Conservation (phyloP, 2,888 invertebrate genomes). For the Coelinius sp. region DNA sequence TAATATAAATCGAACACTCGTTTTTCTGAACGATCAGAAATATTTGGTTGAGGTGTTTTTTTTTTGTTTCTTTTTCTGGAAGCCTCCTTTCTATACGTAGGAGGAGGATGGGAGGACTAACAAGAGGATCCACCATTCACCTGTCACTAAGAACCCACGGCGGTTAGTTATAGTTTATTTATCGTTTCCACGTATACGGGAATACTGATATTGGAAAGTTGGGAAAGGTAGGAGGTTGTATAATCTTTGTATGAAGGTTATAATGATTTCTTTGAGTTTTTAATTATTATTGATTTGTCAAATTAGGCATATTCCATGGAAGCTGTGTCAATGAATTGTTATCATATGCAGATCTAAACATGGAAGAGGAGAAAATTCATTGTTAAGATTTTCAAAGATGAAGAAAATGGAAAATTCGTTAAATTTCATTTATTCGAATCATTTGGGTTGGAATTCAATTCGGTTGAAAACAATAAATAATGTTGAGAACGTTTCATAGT, state of each 20-base stretch:
- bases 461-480: neutral
- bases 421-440: neutral
- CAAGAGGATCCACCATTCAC: conserved; percentile 69
- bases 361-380: neutral
- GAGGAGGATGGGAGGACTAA: conserved; percentile 53
- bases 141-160: conserved; percentile 67
- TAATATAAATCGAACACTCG: neutral
- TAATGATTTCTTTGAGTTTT: neutral
- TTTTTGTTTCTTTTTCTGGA: neutral
- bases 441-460: neutral
- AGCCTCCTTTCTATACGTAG: too few relatives aligned
- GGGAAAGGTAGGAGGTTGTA: neutral
- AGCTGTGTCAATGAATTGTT: too few relatives aligned
- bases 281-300: neutral
- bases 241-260: neutral
- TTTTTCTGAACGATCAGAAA: neutral
- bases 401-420: neutral
- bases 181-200: conserved; percentile 65
- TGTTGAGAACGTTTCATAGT: neutral
- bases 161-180: conserved; percentile 70
- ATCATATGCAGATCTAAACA: too few relatives aligned
- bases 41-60: neutral
- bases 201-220: conserved; percentile 31
- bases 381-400: neutral
- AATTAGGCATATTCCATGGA: too few relatives aligned